A percentile compares a stretch with the other conserved stretches of the same genome.
Evolutionary conservation across 1,140 invertebrate species (phyloP).

Genomic region (Phortica variegata): DNA sequence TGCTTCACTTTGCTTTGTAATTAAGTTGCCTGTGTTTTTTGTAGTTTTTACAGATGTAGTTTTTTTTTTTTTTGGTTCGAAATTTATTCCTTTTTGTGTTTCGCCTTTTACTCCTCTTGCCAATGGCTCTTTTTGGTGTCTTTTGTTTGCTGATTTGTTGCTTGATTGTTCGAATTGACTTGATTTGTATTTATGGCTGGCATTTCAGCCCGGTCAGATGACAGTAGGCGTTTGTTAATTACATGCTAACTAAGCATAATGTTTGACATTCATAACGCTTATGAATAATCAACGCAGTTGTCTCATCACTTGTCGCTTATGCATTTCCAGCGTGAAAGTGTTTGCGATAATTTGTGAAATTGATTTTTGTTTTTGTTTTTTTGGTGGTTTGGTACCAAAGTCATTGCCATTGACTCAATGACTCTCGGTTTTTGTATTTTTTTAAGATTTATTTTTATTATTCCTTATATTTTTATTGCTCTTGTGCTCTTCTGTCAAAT

Average conservation of each 20-base stretch:
- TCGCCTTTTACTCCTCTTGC: background rate
- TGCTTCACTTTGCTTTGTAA: constrained; percentile 46
- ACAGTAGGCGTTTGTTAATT: constrained; percentile 42
- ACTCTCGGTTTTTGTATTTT: too few species aligned
- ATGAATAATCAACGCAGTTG: constrained; percentile 1
- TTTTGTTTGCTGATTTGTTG: background rate
- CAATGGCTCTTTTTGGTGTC: constrained; percentile 4
- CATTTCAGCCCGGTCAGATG: background rate
- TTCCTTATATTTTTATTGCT: too few species aligned
- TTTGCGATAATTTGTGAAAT: too few species aligned
- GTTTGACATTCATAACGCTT: too few species aligned
- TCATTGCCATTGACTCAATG: too few species aligned
- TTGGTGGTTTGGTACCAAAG: too few species aligned
- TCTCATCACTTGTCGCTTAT: constrained; percentile 8
- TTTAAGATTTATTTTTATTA: too few species aligned
- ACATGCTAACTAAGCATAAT: constrained; percentile 50
- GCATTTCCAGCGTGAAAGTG: constrained; percentile 7
- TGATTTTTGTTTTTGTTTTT: too few species aligned
- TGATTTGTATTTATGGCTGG: constrained; percentile 42
- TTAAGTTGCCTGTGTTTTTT: constrained; percentile 34
- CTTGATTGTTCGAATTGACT: constrained; percentile 12
- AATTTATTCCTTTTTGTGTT: too few species aligned
- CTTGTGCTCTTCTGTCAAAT: too few species aligned
- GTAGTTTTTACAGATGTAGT: too few species aligned
- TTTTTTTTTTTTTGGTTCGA: too few species aligned